Conservation (phyloP, 2,113 vertebrate species). For the Rhineura floridana region DNA sequence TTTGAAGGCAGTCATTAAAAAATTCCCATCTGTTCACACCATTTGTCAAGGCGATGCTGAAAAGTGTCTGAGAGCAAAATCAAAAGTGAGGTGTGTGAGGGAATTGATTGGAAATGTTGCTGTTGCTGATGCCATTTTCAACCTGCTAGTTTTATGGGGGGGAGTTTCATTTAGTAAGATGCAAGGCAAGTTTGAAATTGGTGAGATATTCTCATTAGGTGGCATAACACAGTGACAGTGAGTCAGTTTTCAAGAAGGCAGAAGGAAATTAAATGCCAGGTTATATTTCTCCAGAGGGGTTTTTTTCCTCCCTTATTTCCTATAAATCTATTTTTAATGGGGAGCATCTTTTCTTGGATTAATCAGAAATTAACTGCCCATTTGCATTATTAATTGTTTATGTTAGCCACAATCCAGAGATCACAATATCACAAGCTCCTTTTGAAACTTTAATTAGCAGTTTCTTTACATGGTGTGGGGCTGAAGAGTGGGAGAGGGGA, state of each 20-base stretch:
- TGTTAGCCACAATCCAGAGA: not conserved
- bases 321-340: slow-evolving; percentile 14
- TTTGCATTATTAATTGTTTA: not conserved
- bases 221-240: not conserved
- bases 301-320: not conserved
- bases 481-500: not conserved
- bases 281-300: slow-evolving; percentile 13
- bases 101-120: slow-evolving; percentile 11
- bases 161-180: slow-evolving; percentile 19
- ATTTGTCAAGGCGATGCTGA: slow-evolving; percentile 34
- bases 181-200: slow-evolving; percentile 6
- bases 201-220: slow-evolving; percentile 15
- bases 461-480: not conserved
- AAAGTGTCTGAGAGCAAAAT: slow-evolving; percentile 26
- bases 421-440: not conserved
- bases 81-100: not conserved
- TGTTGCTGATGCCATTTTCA: not conserved
- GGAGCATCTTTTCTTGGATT: slow-evolving; percentile 1
- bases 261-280: slow-evolving; percentile 33
- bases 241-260: slow-evolving; percentile 19
- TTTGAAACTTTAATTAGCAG: not conserved
- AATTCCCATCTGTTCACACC: slow-evolving; percentile 5
- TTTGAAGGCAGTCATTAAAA: slow-evolving; percentile 46
- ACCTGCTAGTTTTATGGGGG: not conserved
- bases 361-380: not conserved